Conservation (phyloP, 2,113 vertebrate genomes). For the Macaca mulatta region DNA sequence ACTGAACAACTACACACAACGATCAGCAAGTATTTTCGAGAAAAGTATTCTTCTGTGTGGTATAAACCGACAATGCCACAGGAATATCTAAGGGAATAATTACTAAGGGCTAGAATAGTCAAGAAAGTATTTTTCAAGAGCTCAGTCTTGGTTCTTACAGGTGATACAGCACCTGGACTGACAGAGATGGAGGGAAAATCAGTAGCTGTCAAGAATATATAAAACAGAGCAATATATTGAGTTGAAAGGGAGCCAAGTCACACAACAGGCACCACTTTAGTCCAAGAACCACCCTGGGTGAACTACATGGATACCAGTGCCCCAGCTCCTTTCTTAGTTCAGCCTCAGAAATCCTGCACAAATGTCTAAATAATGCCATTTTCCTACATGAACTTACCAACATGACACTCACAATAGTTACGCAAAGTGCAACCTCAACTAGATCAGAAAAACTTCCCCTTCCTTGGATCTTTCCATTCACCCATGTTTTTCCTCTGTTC, state of each 20-base stretch:
- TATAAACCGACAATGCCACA: background rate
- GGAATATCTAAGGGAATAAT: background rate
- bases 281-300: background rate
- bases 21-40: background rate
- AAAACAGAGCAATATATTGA: background rate
- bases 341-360: background rate
- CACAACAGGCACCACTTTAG: background rate
- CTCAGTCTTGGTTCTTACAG: background rate
- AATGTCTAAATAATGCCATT: background rate
- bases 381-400: background rate
- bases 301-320: accelerated
- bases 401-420: accelerated
- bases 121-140: background rate
- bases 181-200: background rate
- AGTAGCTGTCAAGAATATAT: background rate
- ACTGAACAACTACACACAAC: background rate
- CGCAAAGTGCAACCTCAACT: background rate
- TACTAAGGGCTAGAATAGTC: background rate
- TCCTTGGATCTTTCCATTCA: background rate
- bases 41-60: background rate
- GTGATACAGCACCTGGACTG: background rate
- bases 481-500: background rate
- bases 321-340: background rate
- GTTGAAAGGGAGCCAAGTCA: background rate
- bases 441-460: background rate